These are phyloP conservation scores for Drosophila longiperda DNA, from an alignment of 2,888 invertebrate genomes.

Conservation along the genomic window DNA sequence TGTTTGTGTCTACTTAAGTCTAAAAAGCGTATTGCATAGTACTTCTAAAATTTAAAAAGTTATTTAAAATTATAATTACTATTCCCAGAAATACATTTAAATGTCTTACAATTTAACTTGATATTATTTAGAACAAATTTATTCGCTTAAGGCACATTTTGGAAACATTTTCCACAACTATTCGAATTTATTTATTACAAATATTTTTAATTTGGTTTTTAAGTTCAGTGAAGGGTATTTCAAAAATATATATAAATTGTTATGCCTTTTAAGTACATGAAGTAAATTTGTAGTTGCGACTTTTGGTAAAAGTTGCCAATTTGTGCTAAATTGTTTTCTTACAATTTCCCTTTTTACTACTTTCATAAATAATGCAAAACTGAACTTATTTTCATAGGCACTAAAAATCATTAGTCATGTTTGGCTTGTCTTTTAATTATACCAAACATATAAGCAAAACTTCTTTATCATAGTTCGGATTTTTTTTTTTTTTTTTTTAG, in stretches of 20 bases:
- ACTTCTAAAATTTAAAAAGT: slow-evolving; percentile 14
- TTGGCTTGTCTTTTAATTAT: too few relatives aligned
- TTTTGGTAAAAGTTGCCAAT: not conserved
- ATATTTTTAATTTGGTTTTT: too few relatives aligned
- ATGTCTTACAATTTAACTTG: not conserved
- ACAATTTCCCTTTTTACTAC: not conserved
- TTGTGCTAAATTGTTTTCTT: not conserved
- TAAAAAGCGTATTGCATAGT: slow-evolving; percentile 41
- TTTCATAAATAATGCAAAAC: not conserved
- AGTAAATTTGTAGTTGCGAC: not conserved
- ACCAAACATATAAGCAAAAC: not conserved
- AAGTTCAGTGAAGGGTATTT: too few relatives aligned
- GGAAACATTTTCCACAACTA: not conserved
- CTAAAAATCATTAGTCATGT: too few relatives aligned
- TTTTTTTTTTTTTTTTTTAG: too few relatives aligned
- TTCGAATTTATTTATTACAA: too few relatives aligned
- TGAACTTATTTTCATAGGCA: not conserved
- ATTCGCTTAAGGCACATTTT: too few relatives aligned
- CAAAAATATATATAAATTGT: too few relatives aligned
- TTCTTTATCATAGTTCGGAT: not conserved
- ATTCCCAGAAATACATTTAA: not conserved
- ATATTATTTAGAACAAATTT: not conserved
- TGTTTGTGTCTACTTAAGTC: slow-evolving; percentile 32
- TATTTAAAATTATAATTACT: not conserved
- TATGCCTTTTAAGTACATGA: not conserved